Evolutionary conservation across 2,113 vertebrate genomes (phyloP), one percentile per base, ranked within the genome.

Genomic region (Riparia riparia): DNA sequence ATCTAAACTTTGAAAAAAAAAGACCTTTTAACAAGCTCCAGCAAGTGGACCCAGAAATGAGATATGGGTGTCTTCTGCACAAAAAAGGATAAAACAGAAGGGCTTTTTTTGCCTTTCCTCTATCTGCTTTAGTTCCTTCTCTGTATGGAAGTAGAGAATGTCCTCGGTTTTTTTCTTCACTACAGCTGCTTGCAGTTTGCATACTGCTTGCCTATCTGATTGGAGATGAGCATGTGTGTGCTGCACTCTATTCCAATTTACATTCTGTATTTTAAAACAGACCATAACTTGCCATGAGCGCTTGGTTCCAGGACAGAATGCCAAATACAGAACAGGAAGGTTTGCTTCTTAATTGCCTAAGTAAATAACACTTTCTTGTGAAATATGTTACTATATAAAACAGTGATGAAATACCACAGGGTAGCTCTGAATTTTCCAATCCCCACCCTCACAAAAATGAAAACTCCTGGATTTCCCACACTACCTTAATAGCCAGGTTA

Each of bases 301-400:
- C 31, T 91, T 86, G 41, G 49, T 86, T 95, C 76, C 89, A 84
- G 79, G 82, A 95, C 60, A 89, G 90, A 92, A 94, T 86, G 90
- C 96, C 95, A 96, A 86, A 90, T 32, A 49, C 76, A 92, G 82
- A 96, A 86, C 96, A 89, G 88, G 88, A 92, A 93, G 49, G 88
- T 94, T 96, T 90, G 90, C 90, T 96, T 96, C 88, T 96, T 94
- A 90, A 94, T 86, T 96, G 68, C 85, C 80, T 92, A 63, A 90
- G 85, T 88, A 96, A 93, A 96, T 92, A 93, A 89, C 95, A 90
- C 79, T 95, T 93, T 86, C 82, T 96, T 94, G 80, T 94, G 96
- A 96, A 97, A 96, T 81, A 58, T 12, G 81, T 94, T 96, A 89
- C 92, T 93, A 89, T 94, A 93, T 93, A 96, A 95, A 96, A 94